Evolutionary conservation across 2,888 invertebrate genomes (phyloP), one percentile per base, ranked within the genome.

Genomic region (Caenorhabditis sp.): DNA sequence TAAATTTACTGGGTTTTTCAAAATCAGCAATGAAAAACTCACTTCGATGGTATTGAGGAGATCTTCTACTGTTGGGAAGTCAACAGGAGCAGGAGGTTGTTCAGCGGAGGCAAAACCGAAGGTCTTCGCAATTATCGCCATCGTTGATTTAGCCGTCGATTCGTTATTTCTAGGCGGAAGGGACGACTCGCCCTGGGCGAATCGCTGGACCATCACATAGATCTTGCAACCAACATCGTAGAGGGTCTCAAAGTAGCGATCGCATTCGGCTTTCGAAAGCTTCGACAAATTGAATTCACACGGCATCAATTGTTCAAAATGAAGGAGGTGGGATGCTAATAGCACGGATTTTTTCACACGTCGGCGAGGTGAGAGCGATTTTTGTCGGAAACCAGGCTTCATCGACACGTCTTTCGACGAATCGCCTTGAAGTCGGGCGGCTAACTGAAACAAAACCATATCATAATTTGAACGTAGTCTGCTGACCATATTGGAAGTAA

Each of bases 181-280:
- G 20, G 26, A 8, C n/a, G 31, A 20, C 5, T 56, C 56, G 56
- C 26, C 56, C 14, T 26, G 25, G 2, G 14, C 25, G 17, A 8
- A 56, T 17, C 56, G 56, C 3, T 26, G 26, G 4, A 56, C 17
- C n/a, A 59, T 20, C 8, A n/a, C 21, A 14, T 49, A 38, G 59
- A 63, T 53, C 49, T 68, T 1, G 73, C 27, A 50, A 21, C 72
- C 72, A 43, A 59, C 54, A 59, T 72, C 54, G 52, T 72, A 72
- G 27, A 54, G 53, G 17, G n/a, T 27, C 12, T 25, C 27, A 27
- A 68, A 72, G 38, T 57, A n/a, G 5, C 63, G 49, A 8, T n/a
- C 25, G 14, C 59, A 23, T 27, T 63, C 56, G 5, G 61, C 56
- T 4, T 68, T 53, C 17, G 31, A 26, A 12, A 38, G 38, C 1